phyloP scores from a whole-genome alignment of 1,140 invertebrate species.

The Brachionus sp. region DNA sequence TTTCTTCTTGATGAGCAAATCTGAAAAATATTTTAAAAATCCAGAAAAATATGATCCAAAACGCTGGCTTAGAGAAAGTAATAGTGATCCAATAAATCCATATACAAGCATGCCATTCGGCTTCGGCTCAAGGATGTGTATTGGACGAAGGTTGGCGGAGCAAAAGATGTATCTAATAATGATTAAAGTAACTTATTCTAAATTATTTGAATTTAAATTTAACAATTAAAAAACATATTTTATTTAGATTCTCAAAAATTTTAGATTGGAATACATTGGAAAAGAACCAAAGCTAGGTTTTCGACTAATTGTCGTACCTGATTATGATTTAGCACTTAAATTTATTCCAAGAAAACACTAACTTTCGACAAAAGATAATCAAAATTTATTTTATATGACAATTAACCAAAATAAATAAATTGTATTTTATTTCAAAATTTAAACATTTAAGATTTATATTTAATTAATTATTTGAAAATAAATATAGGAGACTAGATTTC shows the following conservation, averaged over 20 bases:
- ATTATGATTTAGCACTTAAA: background rate
- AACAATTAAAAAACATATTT: background rate
- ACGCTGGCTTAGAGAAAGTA: constrained; percentile 50
- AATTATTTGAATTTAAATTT: background rate
- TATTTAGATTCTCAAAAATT: constrained; percentile 26
- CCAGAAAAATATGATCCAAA: constrained; percentile 53
- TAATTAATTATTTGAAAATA: too few species aligned
- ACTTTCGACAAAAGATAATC: background rate
- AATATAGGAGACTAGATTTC: too few species aligned
- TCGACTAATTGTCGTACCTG: background rate
- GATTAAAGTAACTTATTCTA: constrained; percentile 8
- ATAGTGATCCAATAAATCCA: constrained; percentile 67
- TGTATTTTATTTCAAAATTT: too few species aligned
- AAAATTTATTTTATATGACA: too few species aligned
- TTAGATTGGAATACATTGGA: constrained; percentile 20
- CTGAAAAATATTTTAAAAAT: constrained; percentile 46
- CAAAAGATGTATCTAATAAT: constrained; percentile 68
- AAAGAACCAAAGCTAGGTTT: background rate
- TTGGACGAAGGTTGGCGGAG: constrained; percentile 79
- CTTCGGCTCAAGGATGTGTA: constrained; percentile 78
- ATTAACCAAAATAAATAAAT: too few species aligned
- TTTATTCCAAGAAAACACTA: background rate
- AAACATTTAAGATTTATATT: too few species aligned
- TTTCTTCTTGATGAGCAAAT: background rate
- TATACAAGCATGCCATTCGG: constrained; percentile 80